Evolutionary conservation across 2,888 invertebrate species (phyloP).

Genomic region (Cataglyphis cursor): DNA sequence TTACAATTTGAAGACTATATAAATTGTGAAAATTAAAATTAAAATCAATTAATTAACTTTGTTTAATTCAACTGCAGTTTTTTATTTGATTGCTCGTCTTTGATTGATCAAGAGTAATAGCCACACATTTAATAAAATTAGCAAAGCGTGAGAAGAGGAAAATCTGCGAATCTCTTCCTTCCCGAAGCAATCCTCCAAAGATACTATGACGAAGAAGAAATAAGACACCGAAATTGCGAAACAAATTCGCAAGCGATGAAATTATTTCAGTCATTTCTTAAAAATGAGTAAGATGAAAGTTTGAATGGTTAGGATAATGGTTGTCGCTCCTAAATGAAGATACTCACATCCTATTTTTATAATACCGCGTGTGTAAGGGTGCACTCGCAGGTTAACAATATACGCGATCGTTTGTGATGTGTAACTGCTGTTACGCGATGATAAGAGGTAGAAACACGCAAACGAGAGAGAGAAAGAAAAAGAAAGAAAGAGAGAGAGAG

Average conservation of each 20-base stretch:
- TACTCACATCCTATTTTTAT: conserved; percentile 62
- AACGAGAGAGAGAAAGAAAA: conserved; percentile 39
- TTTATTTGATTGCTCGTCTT: not conserved
- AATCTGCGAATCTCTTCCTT: not conserved
- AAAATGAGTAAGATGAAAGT: not conserved
- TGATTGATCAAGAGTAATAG: conserved; percentile 4
- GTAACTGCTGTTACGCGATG: conserved; percentile 51
- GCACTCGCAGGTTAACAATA: conserved; percentile 64
- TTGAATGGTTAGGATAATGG: not conserved
- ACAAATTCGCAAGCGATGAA: not conserved
- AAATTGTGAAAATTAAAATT: conserved; percentile 7
- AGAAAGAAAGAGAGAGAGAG: not conserved
- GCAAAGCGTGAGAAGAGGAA: not conserved
- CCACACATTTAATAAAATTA: not conserved
- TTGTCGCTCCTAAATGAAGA: conserved; percentile 5
- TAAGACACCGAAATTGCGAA: not conserved
- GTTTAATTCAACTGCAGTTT: not conserved
- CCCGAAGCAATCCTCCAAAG: not conserved
- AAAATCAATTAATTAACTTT: conserved; percentile 3
- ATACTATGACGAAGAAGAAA: not conserved
- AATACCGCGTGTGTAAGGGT: conserved; percentile 10
- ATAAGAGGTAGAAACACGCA: conserved; percentile 10
- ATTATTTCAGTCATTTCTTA: not conserved
- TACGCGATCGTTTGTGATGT: conserved; percentile 61
- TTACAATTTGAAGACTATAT: not conserved